phyloP scores from a whole-genome alignment of 2,113 vertebrate species.

The Lepus americanus region DNA sequence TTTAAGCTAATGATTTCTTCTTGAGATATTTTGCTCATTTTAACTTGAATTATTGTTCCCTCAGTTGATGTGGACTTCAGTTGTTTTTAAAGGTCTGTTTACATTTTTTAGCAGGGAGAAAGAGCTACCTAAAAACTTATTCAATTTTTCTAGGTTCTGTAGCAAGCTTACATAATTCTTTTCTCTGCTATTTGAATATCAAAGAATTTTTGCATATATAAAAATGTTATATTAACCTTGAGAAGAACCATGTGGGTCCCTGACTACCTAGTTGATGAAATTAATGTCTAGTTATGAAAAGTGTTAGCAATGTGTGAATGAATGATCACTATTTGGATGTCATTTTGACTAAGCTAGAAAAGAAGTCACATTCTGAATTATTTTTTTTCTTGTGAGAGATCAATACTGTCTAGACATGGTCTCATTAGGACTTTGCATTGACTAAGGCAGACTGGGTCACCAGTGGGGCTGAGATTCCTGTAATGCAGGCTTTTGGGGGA shows the following conservation, averaged over 20 bases:
- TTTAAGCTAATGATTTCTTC: neutral
- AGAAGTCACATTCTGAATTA: slow-evolving; percentile 65
- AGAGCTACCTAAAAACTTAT: neutral
- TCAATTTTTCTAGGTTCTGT: slow-evolving; percentile 46
- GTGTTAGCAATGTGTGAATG: slow-evolving; percentile 43
- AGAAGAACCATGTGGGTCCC: slow-evolving; percentile 1
- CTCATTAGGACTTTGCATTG: slow-evolving; percentile 72
- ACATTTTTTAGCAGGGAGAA: neutral
- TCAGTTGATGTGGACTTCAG: neutral
- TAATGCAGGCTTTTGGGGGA: slow-evolving; percentile 25
- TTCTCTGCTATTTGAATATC: slow-evolving; percentile 21
- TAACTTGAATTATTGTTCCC: neutral
- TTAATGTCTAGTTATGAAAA: neutral
- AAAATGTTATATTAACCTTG: neutral
- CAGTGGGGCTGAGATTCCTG: slow-evolving; percentile 60
- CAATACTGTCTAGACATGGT: slow-evolving; percentile 81
- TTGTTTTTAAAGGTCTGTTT: neutral
- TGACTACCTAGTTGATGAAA: slow-evolving; percentile 14
- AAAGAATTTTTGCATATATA: neutral
- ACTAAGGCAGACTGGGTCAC: slow-evolving; percentile 13
- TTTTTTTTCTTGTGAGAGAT: slow-evolving; percentile 68
- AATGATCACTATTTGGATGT: slow-evolving; percentile 54
- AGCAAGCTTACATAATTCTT: neutral
- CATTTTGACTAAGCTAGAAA: slow-evolving; percentile 66
- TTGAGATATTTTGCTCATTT: neutral